Conservation (phyloP, 2,888 invertebrate species). For the Drosophila bunnanda region DNA sequence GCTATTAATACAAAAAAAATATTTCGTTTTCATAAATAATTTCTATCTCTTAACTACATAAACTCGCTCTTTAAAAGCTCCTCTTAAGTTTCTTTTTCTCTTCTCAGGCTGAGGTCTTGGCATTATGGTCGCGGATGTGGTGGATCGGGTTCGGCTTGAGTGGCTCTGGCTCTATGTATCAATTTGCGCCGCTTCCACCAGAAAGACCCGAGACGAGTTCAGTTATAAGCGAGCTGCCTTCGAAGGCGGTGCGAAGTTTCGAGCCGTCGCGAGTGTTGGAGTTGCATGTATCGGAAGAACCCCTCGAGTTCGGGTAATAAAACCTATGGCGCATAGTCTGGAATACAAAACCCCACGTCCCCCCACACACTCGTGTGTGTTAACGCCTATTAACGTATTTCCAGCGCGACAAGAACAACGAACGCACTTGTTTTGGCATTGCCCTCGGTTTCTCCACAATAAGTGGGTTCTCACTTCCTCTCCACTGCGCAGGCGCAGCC, state of each 20-base stretch:
- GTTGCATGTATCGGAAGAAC: constrained; percentile 34
- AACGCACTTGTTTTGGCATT: constrained; percentile 29
- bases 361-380: constrained; percentile 6
- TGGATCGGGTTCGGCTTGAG: constrained; percentile 54
- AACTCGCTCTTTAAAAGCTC: background rate
- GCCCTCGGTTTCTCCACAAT: constrained; percentile 12
- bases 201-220: constrained; percentile 35
- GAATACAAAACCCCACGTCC: constrained; percentile 11
- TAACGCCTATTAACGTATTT: constrained; percentile 1
- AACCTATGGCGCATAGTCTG: constrained; percentile 42
- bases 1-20: background rate
- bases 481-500: constrained; percentile 41
- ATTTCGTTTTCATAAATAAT: background rate
- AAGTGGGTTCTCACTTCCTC: constrained; percentile 44
- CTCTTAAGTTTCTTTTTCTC: background rate
- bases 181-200: constrained; percentile 46
- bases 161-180: constrained; percentile 50
- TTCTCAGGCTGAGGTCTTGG: constrained; percentile 12
- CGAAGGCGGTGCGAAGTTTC: constrained; percentile 46
- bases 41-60: background rate
- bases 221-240: constrained; percentile 62
- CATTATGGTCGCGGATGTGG: constrained; percentile 11
- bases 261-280: constrained; percentile 21
- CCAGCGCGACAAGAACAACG: constrained; percentile 10
- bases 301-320: constrained; percentile 41